Percentiles rank a stretch among this genome's conserved stretches.
Conservation (phyloP, 2,797 vertebrate genomes). For the Notolepis coatsorum region DNA sequence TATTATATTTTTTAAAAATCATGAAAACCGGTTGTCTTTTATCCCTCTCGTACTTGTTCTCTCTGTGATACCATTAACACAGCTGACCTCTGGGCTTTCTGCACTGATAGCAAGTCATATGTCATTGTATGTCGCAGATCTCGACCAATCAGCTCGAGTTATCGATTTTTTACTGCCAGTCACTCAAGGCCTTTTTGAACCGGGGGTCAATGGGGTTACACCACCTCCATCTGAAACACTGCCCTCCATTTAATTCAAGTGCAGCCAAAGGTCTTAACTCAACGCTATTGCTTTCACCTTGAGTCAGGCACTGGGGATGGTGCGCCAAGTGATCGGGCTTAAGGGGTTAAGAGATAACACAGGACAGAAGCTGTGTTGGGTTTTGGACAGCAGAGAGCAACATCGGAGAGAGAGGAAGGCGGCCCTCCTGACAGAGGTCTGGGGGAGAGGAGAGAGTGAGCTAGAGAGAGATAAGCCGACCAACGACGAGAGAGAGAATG, state of each 20-base stretch:
- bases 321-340: neutral
- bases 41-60: neutral
- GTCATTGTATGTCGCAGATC: slow-evolving; percentile 1
- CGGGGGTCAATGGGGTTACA: neutral
- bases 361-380: no score
- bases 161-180: neutral
- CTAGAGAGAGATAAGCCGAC: no score
- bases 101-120: neutral
- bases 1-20: no score
- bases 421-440: no score
- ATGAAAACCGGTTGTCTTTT: neutral
- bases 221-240: neutral
- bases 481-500: no score
- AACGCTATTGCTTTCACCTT: slow-evolving; percentile 5
- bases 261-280: neutral
- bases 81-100: neutral
- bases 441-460: no score
- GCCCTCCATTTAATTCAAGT: neutral
- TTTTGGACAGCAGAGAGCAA: no score
- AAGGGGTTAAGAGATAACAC: no score
- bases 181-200: slow-evolving; percentile 1
- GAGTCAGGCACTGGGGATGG: neutral
- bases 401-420: no score
- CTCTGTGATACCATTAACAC: slow-evolving; percentile 1
- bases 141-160: neutral